Base-by-base conservation (phyloP, 2,888 invertebrate species). In the Phalangium opilio region DNA sequence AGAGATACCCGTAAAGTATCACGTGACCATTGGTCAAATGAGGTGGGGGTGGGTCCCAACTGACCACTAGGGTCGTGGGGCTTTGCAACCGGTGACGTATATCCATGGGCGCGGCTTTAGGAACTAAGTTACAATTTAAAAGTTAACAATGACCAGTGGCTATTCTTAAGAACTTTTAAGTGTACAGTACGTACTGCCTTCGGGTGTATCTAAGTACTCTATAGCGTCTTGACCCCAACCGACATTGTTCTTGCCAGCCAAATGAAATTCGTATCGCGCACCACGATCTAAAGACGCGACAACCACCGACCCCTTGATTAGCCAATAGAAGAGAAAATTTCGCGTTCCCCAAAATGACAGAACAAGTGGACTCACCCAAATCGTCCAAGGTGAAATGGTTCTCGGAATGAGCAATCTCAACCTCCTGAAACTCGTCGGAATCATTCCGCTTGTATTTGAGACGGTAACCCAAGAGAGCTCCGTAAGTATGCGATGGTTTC, bases 221-320 rank as follows among this genome's bases (percentile, higher is more conserved):
- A 91, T 83, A 1, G 85, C 83, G 64, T 96, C 91, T 66, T 93
- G 90, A 10, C 96, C 95, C 60, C 81, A 81, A 46, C 95, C 96
- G 46, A 93, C 85, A 57, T 83, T 79, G 68, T 98, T 99, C 66
- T 81, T 82, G 8, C 93, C 98, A 12, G 91, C 83, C 17, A 98
- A 79, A 55, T 90, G 75, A 66, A 96, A 93, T 68, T 96, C 95
- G 68, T 98, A 99, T 59, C 85, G 83, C 0, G 90, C 85, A 1
- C 93, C 93, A 54, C 85, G 76, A 67, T 91, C 91, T 52, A 27
- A 27, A 27, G 5, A 27, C 8, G 27, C 8, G 4, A 27, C 4
- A 27, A 27, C 8, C n/a, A n/a, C n/a, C n/a, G n/a, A n/a, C n/a
- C n/a, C n/a, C n/a, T n/a, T n/a, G n/a, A n/a, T n/a, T n/a, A n/a